Conservation (phyloP, 2,113 vertebrate species). For the Trachemys scripta region DNA sequence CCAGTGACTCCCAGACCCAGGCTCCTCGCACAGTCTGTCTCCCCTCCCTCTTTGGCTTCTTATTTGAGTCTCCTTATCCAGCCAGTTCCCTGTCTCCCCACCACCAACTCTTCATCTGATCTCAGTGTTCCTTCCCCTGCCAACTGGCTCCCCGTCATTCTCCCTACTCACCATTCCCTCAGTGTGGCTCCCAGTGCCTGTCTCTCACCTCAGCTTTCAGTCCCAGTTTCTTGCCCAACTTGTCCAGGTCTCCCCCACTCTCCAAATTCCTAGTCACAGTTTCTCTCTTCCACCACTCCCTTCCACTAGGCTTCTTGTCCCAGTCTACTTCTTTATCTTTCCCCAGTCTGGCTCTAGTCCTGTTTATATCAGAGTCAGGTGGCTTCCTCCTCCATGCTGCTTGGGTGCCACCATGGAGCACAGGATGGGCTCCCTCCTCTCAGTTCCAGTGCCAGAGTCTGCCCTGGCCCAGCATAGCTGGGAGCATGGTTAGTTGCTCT, state of each 20-base stretch:
- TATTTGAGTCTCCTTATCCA: neutral
- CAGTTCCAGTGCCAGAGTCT: no score
- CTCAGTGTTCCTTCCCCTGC: neutral
- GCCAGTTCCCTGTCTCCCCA: neutral
- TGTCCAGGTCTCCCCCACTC: neutral
- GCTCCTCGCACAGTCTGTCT: no score
- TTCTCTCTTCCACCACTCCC: neutral
- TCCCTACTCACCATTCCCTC: neutral
- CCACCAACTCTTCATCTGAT: neutral
- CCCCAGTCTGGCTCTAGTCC: no score
- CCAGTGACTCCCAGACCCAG: no score
- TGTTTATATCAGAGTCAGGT: no score
- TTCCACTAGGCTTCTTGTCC: neutral
- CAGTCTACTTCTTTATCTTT: no score
- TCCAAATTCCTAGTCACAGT: neutral
- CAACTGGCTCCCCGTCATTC: neutral
- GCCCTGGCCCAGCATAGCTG: no score
- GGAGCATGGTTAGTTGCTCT: neutral
- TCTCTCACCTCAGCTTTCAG: neutral
- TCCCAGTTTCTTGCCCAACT: neutral
- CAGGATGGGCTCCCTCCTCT: neutral
- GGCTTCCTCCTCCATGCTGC: no score
- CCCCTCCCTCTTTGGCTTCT: no score
- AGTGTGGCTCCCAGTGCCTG: neutral
- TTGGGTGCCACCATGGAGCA: neutral